Percentiles rank a stretch among this genome's conserved stretches.
Evolutionary conservation across 2,113 vertebrate species (phyloP).

Genomic region (Tragelaphus buxtoni): DNA sequence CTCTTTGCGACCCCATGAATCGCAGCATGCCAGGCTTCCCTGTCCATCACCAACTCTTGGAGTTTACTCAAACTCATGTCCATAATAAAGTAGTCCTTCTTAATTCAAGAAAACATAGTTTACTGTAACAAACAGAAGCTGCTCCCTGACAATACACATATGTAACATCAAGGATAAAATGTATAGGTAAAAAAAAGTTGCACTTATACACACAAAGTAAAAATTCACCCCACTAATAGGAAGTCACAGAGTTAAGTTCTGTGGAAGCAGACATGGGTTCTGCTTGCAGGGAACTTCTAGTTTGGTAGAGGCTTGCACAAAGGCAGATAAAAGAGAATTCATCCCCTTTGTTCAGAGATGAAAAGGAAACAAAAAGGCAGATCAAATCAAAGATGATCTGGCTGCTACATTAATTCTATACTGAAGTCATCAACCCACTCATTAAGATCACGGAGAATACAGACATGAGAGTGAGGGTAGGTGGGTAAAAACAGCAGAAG

Average conservation of each 20-base stretch:
- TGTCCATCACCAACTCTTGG: no score
- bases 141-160: not conserved
- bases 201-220: not conserved
- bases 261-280: not conserved
- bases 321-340: not conserved
- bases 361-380: not conserved
- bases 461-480: not conserved
- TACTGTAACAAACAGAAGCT: not conserved
- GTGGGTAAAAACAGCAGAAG: not conserved
- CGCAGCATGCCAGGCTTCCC: no score
- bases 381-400: not conserved
- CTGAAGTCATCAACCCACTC: not conserved
- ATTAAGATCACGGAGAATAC: not conserved
- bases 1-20: no score
- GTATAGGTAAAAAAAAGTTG: not conserved
- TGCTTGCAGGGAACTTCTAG: not conserved
- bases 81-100: not conserved
- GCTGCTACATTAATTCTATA: not conserved
- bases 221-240: not conserved
- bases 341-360: not conserved
- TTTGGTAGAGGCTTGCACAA: not conserved
- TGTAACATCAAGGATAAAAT: not conserved
- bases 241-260: constrained; percentile 7
- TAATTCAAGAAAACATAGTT: not conserved
- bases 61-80: no score